A percentile compares a stretch with the other conserved stretches of the same genome.
Evolutionary conservation across 2,888 invertebrate genomes (phyloP).

Genomic region (Teinopalpus imperialis): DNA sequence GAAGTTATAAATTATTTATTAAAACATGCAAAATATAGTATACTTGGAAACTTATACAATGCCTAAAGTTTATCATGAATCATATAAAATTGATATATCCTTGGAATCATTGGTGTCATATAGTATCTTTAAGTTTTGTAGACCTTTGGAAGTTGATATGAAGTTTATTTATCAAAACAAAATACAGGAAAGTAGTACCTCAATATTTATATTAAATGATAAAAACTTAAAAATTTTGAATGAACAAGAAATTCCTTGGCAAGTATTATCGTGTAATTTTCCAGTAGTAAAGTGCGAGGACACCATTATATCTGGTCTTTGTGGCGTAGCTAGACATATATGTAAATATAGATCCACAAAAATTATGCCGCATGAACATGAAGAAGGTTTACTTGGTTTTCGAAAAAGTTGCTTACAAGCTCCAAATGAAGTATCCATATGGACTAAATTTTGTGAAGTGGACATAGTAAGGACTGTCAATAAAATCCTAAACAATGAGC

Average conservation of each 20-base stretch:
- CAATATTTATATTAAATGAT: slow-evolving; percentile 45
- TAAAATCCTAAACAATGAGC: slow-evolving; percentile 46
- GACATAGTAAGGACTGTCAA: slow-evolving; percentile 86
- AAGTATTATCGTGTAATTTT: slow-evolving; percentile 75
- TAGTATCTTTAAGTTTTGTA: slow-evolving; percentile 83
- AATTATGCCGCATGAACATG: slow-evolving; percentile 49
- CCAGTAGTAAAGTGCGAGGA: slow-evolving; percentile 84
- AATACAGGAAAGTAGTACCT: slow-evolving; percentile 32
- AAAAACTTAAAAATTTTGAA: slow-evolving; percentile 52
- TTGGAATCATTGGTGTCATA: slow-evolving; percentile 85
- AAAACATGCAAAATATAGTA: slow-evolving; percentile 40
- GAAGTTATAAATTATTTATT: too few species aligned
- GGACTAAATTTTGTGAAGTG: slow-evolving; percentile 96
- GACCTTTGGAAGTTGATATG: slow-evolving; percentile 60
- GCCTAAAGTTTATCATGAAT: slow-evolving; percentile 37
- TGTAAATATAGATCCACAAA: slow-evolving; percentile 44
- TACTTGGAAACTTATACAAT: slow-evolving; percentile 53
- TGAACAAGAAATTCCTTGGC: slow-evolving; percentile 66
- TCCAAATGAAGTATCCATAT: slow-evolving; percentile 91
- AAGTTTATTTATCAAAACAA: slow-evolving; percentile 59
- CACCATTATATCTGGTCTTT: slow-evolving; percentile 88
- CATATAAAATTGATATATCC: slow-evolving; percentile 49
- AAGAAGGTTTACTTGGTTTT: slow-evolving; percentile 87
- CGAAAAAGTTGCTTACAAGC: slow-evolving; percentile 90
- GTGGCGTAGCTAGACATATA: slow-evolving; percentile 83